Base-by-base conservation (phyloP, 2,888 invertebrate species). In the Thalpophila matura region DNA sequence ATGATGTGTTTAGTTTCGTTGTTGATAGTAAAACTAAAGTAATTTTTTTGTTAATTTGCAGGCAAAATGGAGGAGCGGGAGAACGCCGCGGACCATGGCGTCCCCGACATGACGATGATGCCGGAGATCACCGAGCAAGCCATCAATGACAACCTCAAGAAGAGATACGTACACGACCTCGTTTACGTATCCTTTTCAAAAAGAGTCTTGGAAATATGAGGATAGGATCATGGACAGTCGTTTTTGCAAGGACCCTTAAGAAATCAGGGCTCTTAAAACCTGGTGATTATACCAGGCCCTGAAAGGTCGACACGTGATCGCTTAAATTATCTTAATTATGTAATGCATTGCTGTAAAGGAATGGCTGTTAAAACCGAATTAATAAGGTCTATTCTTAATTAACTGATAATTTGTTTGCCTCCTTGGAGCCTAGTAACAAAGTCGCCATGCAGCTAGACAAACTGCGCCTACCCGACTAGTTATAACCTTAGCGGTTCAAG, bases 51-150 rank as follows among this genome's bases (percentile, higher is more conserved):
- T 50, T 75, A 85, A 73, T 71, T 89, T 85, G 0, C 91, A 94
- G 94, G 55, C 83, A 89, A 76, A 69, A 94, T 94, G 94, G 94
- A 93, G 89, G 94, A 93, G 79, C 89, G 90, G 79, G 93, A 92
- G 81, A 88, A 80, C 51, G 86, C 87, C 31, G 85, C 86, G 70
- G 97, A 97, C 86, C 96, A 96, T 90, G 98, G 98, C 76, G 97
- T 98, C 85, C 97, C 98, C 85, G 98, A 98, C 95, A 98, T 98
- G 98, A 98, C 98, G 64, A 95, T 97, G 88, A 98, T 98, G 95
- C 97, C 98, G 79, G 97, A 98, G 95, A 97, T 98, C 92, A 97
- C 98, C 81, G 98, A 98, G 92, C 96, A 95, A 79, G 98, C 98
- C 87, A 98, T 98, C 95, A 98, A 98, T 94, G 96, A 96, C 85